Percentiles rank a stretch among this genome's conserved stretches.
These are phyloP conservation scores for Cheumatopsyche charites DNA, from an alignment of 1,140 invertebrate genomes.

Conservation along the genomic window DNA sequence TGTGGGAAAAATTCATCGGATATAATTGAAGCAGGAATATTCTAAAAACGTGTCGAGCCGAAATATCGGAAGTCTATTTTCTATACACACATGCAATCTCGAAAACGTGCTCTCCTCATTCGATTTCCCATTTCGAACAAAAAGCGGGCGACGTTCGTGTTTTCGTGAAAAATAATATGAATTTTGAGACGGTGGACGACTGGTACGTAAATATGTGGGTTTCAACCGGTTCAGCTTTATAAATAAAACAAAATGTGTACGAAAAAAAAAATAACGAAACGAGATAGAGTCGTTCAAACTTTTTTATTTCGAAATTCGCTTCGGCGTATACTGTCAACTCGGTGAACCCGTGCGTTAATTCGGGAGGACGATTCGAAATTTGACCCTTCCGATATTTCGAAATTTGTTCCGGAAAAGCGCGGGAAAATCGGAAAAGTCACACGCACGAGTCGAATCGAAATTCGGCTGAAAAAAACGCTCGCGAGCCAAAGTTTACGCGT, in stretches of 20 bases:
- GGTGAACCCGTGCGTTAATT: no score
- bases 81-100: background rate
- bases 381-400: background rate
- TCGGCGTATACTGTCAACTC: no score
- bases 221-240: constrained; percentile 7
- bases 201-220: background rate
- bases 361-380: background rate
- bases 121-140: background rate
- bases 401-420: no score
- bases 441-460: no score
- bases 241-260: constrained; percentile 1
- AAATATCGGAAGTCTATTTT: background rate
- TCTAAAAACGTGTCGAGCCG: background rate
- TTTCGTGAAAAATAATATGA: constrained; percentile 2
- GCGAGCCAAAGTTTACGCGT: background rate
- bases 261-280: background rate
- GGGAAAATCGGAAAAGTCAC: no score
- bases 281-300: background rate
- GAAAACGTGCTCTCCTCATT: background rate
- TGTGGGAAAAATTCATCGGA: constrained; percentile 1
- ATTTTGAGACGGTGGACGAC: background rate
- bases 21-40: background rate
- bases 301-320: background rate
- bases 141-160: background rate
- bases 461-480: no score